Conservation (phyloP, 2,888 invertebrate species). For the Tetragonula carbonaria region DNA sequence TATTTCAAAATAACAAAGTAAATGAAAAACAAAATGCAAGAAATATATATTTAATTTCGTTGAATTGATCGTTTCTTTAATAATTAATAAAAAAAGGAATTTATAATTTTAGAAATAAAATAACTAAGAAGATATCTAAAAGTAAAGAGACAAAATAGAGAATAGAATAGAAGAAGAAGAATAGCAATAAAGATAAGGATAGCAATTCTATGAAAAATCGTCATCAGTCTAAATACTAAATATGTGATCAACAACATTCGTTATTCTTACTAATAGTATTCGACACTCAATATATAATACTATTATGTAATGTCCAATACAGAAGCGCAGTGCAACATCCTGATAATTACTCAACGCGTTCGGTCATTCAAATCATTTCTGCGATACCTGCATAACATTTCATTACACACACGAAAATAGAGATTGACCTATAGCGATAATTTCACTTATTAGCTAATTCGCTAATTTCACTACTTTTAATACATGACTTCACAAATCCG, state of each 20-base stretch:
- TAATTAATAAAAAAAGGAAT: background rate
- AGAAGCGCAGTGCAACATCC: constrained; percentile 49
- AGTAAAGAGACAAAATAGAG: background rate
- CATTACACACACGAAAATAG: constrained; percentile 40
- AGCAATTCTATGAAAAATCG: background rate
- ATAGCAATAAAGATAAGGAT: background rate
- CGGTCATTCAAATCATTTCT: constrained; percentile 61
- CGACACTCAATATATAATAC: constrained; percentile 51
- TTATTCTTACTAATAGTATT: constrained; percentile 39
- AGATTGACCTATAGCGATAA: constrained; percentile 44
- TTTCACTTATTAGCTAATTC: constrained; percentile 61
- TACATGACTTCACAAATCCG: background rate
- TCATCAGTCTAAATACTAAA: constrained; percentile 10
- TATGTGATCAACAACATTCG: constrained; percentile 21
- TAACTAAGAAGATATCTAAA: background rate
- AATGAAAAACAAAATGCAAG: too few relatives aligned
- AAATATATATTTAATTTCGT: too few relatives aligned
- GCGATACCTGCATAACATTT: constrained; percentile 50
- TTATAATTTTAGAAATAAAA: background rate
- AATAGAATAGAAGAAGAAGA: too few relatives aligned
- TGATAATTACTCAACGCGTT: constrained; percentile 60
- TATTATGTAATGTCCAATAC: constrained; percentile 53
- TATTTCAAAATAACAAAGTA: too few relatives aligned
- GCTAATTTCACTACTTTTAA: constrained; percentile 46
- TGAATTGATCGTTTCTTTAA: too few relatives aligned